These are phyloP conservation scores for Aplochiton taeniatus DNA, from an alignment of 2,797 vertebrate genomes.

Conservation along the genomic window DNA sequence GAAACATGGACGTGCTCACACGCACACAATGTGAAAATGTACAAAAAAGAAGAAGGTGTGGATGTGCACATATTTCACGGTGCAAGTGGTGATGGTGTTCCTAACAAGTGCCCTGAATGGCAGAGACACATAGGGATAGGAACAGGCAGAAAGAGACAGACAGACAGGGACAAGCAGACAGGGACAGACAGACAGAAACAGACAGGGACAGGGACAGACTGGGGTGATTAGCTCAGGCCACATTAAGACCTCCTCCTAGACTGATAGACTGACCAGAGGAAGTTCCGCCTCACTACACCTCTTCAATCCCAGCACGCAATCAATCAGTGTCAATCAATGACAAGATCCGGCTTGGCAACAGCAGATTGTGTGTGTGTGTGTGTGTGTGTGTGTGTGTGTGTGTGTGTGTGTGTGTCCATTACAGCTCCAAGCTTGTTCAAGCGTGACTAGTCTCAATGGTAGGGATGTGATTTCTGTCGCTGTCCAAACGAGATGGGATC, in stretches of 20 bases:
- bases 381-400: conserved; percentile 17
- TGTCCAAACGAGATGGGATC: conserved; percentile 20
- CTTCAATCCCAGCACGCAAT: conserved; percentile 52
- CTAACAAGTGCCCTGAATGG: not conserved
- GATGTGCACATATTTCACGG: too few species aligned
- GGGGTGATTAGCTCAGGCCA: conserved; percentile 34
- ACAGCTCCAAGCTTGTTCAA: not conserved
- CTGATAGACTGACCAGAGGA: conserved; percentile 41
- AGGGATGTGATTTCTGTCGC: conserved; percentile 19
- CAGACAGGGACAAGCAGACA: not conserved
- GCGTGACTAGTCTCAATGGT: conserved; percentile 23
- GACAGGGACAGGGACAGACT: conserved; percentile 2
- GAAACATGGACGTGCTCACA: conserved; percentile 3
- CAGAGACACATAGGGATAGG: not conserved
- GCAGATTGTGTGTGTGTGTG: not conserved
- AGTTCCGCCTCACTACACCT: conserved; percentile 44
- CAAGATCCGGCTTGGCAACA: not conserved
- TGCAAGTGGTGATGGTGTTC: too few species aligned
- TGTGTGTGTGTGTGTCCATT: not conserved
- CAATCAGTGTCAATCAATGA: conserved; percentile 51
- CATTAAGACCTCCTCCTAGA: conserved; percentile 29
- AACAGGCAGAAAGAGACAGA: not conserved
- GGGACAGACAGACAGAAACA: not conserved
- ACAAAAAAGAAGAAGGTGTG: too few species aligned
- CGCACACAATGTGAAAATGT: not conserved